phyloP scores from a whole-genome alignment of 2,113 vertebrate species.

The Corythornis cristatus region DNA sequence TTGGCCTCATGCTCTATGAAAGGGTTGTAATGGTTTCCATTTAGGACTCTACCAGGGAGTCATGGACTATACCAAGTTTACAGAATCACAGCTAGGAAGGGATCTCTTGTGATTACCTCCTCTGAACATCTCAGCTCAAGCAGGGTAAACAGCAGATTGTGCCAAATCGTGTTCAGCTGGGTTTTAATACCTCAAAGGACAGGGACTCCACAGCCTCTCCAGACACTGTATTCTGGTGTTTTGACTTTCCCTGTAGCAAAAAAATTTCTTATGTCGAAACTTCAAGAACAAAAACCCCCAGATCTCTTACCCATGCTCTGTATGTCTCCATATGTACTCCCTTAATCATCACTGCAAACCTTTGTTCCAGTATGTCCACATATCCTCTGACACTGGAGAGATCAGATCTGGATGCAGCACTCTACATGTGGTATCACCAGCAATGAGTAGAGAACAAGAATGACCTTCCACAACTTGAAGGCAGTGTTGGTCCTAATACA shows the following conservation, averaged over 20 bases:
- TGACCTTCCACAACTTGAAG: accelerated
- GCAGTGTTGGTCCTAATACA: not conserved
- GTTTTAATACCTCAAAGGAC: not conserved
- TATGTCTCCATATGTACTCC: too few species aligned
- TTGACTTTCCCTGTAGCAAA: not conserved
- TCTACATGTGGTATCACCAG: not conserved
- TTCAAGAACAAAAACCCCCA: not conserved
- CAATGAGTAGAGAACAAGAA: not conserved
- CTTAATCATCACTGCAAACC: not conserved
- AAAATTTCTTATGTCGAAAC: not conserved
- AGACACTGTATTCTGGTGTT: not conserved
- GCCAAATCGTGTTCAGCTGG: not conserved
- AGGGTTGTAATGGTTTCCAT: not conserved
- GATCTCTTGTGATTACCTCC: not conserved
- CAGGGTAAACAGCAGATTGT: not conserved
- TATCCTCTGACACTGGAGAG: not conserved
- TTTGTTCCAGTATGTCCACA: not conserved
- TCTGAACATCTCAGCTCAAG: not conserved
- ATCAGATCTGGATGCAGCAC: not conserved
- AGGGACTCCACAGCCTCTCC: not conserved
- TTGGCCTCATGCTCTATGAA: not conserved
- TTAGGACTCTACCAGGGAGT: not conserved
- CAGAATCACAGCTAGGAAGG: not conserved
- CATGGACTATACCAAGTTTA: not conserved
- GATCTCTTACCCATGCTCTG: not conserved